These are phyloP conservation scores for Lamellibrachia columna DNA, from an alignment of 2,888 invertebrate species.

Conservation along the genomic window DNA sequence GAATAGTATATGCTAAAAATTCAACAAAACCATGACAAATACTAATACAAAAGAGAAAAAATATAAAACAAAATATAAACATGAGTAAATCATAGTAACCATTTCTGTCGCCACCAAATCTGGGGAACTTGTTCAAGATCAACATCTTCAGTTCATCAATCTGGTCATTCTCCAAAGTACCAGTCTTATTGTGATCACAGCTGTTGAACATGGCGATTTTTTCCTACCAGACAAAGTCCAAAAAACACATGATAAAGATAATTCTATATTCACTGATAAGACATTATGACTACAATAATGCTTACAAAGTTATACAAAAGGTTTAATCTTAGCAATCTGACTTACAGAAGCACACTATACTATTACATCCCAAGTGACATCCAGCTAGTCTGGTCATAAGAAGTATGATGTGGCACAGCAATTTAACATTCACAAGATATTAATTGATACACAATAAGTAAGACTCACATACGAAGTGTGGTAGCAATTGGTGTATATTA, in stretches of 20 bases:
- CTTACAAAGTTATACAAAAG: neutral
- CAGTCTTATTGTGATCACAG: slow-evolving; percentile 28
- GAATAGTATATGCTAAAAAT: neutral
- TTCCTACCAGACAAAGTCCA: slow-evolving; percentile 20
- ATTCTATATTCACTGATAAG: neutral
- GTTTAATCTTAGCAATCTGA: no score
- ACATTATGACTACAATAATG: neutral
- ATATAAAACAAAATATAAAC: neutral
- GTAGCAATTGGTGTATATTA: neutral
- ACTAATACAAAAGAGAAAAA: no score
- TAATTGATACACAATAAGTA: no score
- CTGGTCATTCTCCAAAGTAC: slow-evolving; percentile 27
- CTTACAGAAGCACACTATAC: no score
- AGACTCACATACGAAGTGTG: no score
- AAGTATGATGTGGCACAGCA: no score
- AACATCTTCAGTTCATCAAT: slow-evolving; percentile 24
- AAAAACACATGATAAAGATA: neutral
- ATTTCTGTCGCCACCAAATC: slow-evolving; percentile 29
- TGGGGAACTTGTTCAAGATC: slow-evolving; percentile 29
- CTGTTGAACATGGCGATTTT: slow-evolving; percentile 27
- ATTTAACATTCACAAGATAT: no score
- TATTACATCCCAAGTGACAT: no score
- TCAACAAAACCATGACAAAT: neutral
- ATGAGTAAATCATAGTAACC: slow-evolving; percentile 10
- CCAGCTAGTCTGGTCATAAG: no score